Percentiles rank a stretch among this genome's conserved stretches.
Evolutionary conservation across 2,888 invertebrate species (phyloP).

Genomic region (Dicranocentrus wangi): DNA sequence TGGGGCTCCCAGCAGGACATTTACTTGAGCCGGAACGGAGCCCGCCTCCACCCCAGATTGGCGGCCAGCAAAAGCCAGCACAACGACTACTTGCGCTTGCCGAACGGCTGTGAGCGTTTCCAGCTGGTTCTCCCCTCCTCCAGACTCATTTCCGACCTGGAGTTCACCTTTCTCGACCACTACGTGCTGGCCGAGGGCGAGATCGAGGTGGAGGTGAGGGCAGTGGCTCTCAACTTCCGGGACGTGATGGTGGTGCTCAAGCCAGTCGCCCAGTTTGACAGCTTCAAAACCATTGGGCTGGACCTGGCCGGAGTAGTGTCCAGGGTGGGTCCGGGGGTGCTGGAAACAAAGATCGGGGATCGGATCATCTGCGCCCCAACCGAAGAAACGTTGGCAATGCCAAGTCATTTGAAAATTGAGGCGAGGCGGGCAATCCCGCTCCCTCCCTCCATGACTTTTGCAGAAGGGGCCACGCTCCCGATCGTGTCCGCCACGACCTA

Average conservation of each 20-base stretch:
- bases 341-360: constrained; percentile 73
- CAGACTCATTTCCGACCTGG: constrained; percentile 28
- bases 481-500: constrained; percentile 44
- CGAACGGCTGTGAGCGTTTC: constrained; percentile 12
- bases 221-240: constrained; percentile 39
- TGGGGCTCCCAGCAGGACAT: neutral
- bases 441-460: constrained; percentile 32
- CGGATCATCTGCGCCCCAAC: neutral
- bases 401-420: constrained; percentile 25
- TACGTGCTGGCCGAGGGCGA: constrained; percentile 6
- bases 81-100: constrained; percentile 13
- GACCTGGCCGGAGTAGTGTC: constrained; percentile 78
- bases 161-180: constrained; percentile 15
- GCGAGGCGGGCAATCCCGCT: constrained; percentile 36
- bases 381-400: constrained; percentile 4
- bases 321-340: constrained; percentile 82
- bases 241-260: constrained; percentile 59
- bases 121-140: constrained; percentile 17
- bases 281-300: constrained; percentile 76
- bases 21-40: neutral
- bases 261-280: constrained; percentile 16
- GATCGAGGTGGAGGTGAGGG: constrained; percentile 39
- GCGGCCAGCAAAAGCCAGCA: neutral
- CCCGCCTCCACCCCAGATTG: neutral
- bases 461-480: constrained; percentile 48